Evolutionary conservation across 2,113 vertebrate species (phyloP).

Genomic region (Malaclemys terrapin): DNA sequence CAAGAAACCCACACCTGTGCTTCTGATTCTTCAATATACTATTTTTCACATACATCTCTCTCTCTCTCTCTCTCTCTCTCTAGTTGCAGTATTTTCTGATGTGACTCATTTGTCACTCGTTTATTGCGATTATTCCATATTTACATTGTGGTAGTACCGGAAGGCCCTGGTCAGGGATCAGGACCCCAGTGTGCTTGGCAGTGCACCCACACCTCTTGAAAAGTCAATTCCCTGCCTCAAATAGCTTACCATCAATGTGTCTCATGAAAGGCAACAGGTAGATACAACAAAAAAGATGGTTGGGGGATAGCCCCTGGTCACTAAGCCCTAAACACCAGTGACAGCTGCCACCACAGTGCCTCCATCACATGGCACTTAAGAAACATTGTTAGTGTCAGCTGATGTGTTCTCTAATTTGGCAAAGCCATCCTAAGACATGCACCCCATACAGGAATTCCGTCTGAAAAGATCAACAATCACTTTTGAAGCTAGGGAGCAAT

Average conservation of each 20-base stretch:
- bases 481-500: not conserved
- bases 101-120: not conserved
- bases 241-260: not conserved
- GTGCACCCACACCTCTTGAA: not conserved
- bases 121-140: not conserved
- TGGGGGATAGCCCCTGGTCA: not conserved
- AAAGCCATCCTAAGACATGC: not conserved
- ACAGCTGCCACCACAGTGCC: not conserved
- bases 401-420: not conserved
- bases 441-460: not conserved
- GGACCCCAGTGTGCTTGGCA: not conserved
- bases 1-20: not conserved
- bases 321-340: too few relatives aligned
- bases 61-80: not conserved
- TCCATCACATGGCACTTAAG: not conserved
- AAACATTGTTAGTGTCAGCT: not conserved
- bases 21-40: not conserved
- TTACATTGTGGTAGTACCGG: rapidly evolving
- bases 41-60: rapidly evolving
- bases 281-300: not conserved
- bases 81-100: not conserved
- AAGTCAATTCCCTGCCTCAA: not conserved
- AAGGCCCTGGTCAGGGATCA: not conserved
- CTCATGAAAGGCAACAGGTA: not conserved
- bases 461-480: not conserved